Evolutionary conservation across 2,113 vertebrate species (phyloP), one percentile per base, ranked within the genome.

Genomic region (Conger conger): DNA sequence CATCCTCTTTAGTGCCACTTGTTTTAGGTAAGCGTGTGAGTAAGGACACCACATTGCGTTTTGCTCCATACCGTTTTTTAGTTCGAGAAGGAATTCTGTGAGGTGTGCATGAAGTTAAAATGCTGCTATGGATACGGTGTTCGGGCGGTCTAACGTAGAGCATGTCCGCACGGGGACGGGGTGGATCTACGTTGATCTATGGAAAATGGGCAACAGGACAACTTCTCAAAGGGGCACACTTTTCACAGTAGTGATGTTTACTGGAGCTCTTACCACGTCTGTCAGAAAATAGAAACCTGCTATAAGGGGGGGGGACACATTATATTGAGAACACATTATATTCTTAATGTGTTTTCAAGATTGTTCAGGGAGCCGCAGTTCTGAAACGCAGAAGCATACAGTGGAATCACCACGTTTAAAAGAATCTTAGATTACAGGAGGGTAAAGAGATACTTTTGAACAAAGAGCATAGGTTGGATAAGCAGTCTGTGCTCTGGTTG

Each of bases 131-230:
- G 80, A 81, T 73, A 80, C 80, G 68, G 20, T 63, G 20, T 73
- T 73, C 20, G 63, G 3, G 23, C 76, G 27, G 17, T 4, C 23
- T 16, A 83, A 83, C 33, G 30, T 35, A 20, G 27, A 83, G 76
- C 82, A 76, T 4, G 27, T 45, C 60, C 68, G 27, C 13, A 30
- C 30, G 53, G 86, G 90, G 83, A 83, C 86, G 38, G 60, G 84
- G 82, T 86, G 90, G 88, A 68, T n/a, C n/a, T n/a, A n/a, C n/a
- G 60, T 86, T 33, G 83, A 76, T 81, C 88, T 86, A 57, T 93
- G 94, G 93, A 95, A 95, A 95, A 92, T 89, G 76, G 81, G 86
- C 87, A 86, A 91, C 89, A 87, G 92, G 78, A 50, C 84, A 80
- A 73, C 77, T 79, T 83, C 79, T 84, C 42, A 79, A 87, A 1